Evolutionary conservation across 2,113 vertebrate species (phyloP).

Genomic region (Miniopterus natalensis): DNA sequence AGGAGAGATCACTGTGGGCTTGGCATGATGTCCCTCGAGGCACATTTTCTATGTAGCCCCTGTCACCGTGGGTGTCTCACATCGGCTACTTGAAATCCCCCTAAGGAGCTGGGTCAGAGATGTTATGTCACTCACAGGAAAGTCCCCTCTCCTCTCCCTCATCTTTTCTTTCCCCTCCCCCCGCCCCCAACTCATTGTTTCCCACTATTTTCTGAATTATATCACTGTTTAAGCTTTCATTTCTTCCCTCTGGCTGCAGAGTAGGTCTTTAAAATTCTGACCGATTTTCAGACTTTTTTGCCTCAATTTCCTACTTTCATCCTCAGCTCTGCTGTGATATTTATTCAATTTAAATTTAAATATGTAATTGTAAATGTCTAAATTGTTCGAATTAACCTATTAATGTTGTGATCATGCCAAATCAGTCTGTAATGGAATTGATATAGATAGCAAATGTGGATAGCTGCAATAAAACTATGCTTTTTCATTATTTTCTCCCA

Average conservation of each 20-base stretch:
- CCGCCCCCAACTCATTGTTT: neutral
- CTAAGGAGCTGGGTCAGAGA: neutral
- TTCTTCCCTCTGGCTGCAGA: neutral
- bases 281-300: neutral
- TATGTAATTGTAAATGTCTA: conserved; percentile 4
- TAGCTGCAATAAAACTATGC: neutral
- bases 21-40: neutral
- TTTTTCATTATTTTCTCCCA: neutral
- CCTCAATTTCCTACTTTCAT: neutral
- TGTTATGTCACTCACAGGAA: neutral
- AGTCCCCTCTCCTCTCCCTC: neutral
- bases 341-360: neutral
- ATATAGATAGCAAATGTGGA: neutral
- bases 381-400: neutral
- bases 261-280: neutral
- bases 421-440: neutral
- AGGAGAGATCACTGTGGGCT: neutral
- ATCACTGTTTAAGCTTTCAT: neutral
- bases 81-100: neutral
- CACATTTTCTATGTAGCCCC: neutral
- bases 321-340: neutral
- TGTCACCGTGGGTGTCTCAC: neutral
- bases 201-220: neutral
- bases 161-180: neutral
- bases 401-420: neutral